Base-by-base conservation (phyloP, 2,888 invertebrate species). In the Drosophila formosana region DNA sequence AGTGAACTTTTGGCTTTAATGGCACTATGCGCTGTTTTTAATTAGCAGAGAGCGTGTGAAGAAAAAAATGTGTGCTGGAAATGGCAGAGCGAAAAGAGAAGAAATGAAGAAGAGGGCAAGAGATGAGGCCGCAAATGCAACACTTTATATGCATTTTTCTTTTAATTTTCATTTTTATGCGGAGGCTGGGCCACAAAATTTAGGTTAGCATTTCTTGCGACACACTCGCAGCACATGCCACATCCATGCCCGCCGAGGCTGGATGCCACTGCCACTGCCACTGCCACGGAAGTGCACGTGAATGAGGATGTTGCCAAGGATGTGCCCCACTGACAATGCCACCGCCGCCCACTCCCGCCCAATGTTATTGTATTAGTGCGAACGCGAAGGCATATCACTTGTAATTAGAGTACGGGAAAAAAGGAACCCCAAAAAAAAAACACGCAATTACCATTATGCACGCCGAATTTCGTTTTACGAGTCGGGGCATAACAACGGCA, bases 141-240 rank as follows among this genome's bases (percentile, higher is more conserved):
- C 83, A 84, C 83, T 84, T 84, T 84, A 88, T 88, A 84, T 84
- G 83, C 88, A 88, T 73, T 82, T 82, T 84, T 84, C 80, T 88
- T 84, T 84, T 85, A 80, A 82, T 88, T 88, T 73, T 68, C 68
- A 73, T 88, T 83, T 83, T 85, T 73, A 88, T 85, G 85, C 85
- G 73, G 63, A 69, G 62, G 58, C 72, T 61, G 57, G 8, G 45
- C 41, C 43, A 26, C 30, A 18, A 67, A 82, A 84, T 84, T 71
- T 88, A 82, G 88, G 83, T 84, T 84, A 75, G 75, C 66, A 63
- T 82, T 81, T 87, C 82, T 81, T 79, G 82, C 58, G 84, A 64
- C 74, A 61, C 64, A 57, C 61, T 70, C 57, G 41, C 60, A 32
- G 64, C 64, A 62, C 64, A 66, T 61, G 57, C 30, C 45, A 26